These are phyloP conservation scores for Melanostoma mellinum DNA, from an alignment of 2,888 invertebrate species.

Conservation along the genomic window DNA sequence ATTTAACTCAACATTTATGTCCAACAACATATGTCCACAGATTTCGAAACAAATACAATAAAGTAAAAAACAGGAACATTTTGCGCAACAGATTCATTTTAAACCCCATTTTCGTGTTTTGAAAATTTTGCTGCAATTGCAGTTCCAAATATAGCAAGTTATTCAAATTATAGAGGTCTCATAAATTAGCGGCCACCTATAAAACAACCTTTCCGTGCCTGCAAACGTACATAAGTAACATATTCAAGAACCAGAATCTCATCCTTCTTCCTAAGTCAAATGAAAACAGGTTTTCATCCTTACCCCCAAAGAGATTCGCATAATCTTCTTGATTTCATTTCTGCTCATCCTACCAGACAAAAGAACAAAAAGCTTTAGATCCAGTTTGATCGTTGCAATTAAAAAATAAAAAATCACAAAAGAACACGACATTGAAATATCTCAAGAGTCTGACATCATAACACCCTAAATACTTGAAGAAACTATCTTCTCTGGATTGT, in stretches of 20 bases:
- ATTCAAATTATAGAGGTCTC: too few relatives aligned
- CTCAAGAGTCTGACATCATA: neutral
- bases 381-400: constrained; percentile 53
- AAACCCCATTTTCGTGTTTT: too few relatives aligned
- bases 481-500: constrained; percentile 38
- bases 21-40: too few relatives aligned
- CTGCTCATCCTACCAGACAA: neutral
- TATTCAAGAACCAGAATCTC: constrained; percentile 52
- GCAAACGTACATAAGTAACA: constrained; percentile 12
- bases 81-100: too few relatives aligned
- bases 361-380: constrained; percentile 43
- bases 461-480: neutral
- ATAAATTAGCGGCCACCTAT: neutral
- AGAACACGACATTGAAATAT: constrained; percentile 4
- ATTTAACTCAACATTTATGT: too few relatives aligned
- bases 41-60: too few relatives aligned
- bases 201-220: constrained; percentile 48
- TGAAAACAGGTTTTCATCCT: constrained; percentile 57
- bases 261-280: constrained; percentile 44
- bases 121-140: too few relatives aligned
- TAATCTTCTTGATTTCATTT: constrained; percentile 33
- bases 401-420: constrained; percentile 32
- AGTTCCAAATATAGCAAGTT: too few relatives aligned
- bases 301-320: constrained; percentile 21
- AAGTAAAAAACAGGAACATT: too few relatives aligned